Conservation (phyloP, 2,888 invertebrate genomes). For the Drosophila percnosoma region DNA sequence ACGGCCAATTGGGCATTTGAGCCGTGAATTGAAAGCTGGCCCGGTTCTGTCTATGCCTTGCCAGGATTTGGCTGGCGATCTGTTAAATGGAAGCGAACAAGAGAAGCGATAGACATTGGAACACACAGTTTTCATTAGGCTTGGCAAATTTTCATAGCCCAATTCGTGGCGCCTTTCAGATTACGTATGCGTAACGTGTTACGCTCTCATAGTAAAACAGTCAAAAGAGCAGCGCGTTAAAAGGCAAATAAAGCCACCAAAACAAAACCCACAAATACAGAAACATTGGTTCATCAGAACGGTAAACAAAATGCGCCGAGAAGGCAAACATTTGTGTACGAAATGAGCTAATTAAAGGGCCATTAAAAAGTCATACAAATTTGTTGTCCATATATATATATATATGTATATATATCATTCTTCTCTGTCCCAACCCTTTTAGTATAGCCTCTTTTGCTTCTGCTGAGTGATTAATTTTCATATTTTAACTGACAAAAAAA, state of each 20-base stretch:
- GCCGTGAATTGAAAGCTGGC: slow-evolving; percentile 40
- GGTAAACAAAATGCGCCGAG: slow-evolving; percentile 56
- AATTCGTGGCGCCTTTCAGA: slow-evolving; percentile 54
- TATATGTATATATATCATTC: slow-evolving; percentile 1
- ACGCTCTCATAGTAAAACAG: slow-evolving; percentile 56
- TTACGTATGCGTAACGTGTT: slow-evolving; percentile 73
- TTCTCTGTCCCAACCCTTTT: slow-evolving; percentile 1
- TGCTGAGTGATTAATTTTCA: slow-evolving; percentile 75
- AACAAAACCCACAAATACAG: slow-evolving; percentile 27
- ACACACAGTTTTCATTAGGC: slow-evolving; percentile 56
- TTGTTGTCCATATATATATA: slow-evolving; percentile 15
- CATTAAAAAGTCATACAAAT: slow-evolving; percentile 70
- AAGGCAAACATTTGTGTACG: slow-evolving; percentile 45
- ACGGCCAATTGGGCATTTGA: slow-evolving; percentile 71
- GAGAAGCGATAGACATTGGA: neutral
- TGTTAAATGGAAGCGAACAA: neutral
- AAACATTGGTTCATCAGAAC: slow-evolving; percentile 27
- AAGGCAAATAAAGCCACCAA: slow-evolving; percentile 55
- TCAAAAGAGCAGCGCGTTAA: slow-evolving; percentile 51
- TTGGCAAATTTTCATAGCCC: slow-evolving; percentile 61
- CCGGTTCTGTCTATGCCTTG: slow-evolving; percentile 20
- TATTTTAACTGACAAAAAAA: slow-evolving; percentile 59
- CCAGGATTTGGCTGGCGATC: slow-evolving; percentile 32
- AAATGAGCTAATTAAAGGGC: slow-evolving; percentile 75
- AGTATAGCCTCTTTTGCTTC: slow-evolving; percentile 8